Conservation (phyloP, 2,113 vertebrate genomes). For the Gadus chalcogrammus region DNA sequence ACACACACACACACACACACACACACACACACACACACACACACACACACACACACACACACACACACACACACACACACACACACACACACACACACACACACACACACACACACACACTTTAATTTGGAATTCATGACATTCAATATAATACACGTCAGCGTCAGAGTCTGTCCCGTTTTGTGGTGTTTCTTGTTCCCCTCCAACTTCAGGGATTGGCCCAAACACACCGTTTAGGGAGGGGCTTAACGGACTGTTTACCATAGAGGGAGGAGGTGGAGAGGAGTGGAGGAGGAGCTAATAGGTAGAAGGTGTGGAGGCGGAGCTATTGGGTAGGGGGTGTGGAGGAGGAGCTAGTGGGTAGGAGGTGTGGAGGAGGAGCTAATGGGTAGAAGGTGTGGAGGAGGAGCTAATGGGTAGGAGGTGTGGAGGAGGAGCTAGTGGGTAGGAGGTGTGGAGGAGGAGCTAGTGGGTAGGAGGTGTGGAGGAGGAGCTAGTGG, state of each 20-base stretch:
- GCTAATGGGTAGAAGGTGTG: not conserved
- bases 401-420: not conserved
- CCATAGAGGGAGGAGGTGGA: not conserved
- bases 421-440: not conserved
- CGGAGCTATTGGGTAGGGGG: not conserved
- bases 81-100: no score
- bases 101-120: no score
- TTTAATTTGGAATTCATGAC: no score
- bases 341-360: not conserved
- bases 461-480: not conserved
- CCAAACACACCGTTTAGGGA: no score
- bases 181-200: no score
- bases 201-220: no score
- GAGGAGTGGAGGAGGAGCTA: not conserved
- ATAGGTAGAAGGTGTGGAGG: not conserved
- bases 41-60: no score
- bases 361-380: not conserved
- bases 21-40: no score
- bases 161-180: no score
- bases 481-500: not conserved
- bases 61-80: no score
- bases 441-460: not conserved
- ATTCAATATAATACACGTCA: no score
- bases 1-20: slow-evolving; percentile 6
- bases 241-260: no score